Conservation (phyloP, 2,888 invertebrate genomes). For the Epinotia nisella region DNA sequence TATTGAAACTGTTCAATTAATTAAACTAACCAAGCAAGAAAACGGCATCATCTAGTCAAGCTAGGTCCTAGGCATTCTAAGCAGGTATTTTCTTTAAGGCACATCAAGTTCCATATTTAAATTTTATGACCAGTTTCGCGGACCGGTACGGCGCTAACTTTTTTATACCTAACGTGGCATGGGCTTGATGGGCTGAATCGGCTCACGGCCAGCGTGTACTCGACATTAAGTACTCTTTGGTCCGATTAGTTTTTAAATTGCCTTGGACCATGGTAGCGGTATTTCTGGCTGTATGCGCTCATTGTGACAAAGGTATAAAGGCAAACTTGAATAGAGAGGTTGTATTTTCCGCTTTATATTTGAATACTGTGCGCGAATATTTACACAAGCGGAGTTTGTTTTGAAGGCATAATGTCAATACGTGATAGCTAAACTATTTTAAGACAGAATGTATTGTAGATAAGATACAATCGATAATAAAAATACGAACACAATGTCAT, state of each 20-base stretch:
- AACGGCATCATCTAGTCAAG: background rate
- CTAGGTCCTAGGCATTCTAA: background rate
- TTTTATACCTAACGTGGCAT: conserved; percentile 41
- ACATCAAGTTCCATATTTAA: conserved; percentile 25
- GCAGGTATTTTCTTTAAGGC: conserved; percentile 8
- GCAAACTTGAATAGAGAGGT: no score
- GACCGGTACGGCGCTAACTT: conserved; percentile 24
- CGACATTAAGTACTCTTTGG: conserved; percentile 42
- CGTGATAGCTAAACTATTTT: background rate
- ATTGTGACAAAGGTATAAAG: background rate
- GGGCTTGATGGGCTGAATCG: conserved; percentile 32
- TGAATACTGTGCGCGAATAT: background rate
- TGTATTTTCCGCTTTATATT: background rate
- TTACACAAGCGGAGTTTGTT: conserved; percentile 1
- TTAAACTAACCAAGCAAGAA: background rate
- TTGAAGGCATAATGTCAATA: conserved; percentile 1
- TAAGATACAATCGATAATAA: conserved; percentile 33
- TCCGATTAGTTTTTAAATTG: conserved; percentile 39
- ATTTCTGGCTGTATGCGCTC: conserved; percentile 21
- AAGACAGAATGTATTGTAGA: conserved; percentile 15
- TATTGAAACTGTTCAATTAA: no score
- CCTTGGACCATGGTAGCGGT: conserved; percentile 26
- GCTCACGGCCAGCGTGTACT: conserved; percentile 43
- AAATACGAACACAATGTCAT: conserved; percentile 8
- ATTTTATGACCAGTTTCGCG: conserved; percentile 17